Evolutionary conservation across 2,113 vertebrate species (phyloP).

Genomic region (Apeltes quadracus): DNA sequence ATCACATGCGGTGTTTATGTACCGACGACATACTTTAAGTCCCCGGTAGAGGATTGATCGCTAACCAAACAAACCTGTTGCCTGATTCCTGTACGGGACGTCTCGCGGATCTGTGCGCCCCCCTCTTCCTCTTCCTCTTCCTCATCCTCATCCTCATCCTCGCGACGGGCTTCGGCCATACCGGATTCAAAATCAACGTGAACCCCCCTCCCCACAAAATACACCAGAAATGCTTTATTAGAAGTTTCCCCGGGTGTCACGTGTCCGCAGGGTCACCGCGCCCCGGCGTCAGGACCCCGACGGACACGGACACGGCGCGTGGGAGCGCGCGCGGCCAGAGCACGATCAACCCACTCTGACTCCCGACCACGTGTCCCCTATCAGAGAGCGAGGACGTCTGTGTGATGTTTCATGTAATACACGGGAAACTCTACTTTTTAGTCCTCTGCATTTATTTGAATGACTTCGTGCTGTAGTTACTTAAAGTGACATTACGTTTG

Average conservation of each 20-base stretch:
- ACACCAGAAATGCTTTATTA: too few species aligned
- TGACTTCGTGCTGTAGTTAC: background rate
- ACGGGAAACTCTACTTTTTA: background rate
- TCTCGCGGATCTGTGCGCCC: slow-evolving; percentile 78
- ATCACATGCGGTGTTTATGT: background rate
- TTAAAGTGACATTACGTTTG: background rate
- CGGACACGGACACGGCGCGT: too few species aligned
- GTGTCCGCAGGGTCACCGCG: too few species aligned
- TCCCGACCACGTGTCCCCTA: background rate
- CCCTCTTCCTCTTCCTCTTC: too few species aligned
- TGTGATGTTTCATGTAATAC: background rate
- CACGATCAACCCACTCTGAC: background rate
- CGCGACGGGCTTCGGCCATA: slow-evolving; percentile 87
- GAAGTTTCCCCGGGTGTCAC: background rate
- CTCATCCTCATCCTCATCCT: slow-evolving; percentile 83
- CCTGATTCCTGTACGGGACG: slow-evolving; percentile 76
- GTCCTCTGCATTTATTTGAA: background rate
- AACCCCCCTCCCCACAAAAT: too few species aligned
- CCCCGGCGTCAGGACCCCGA: background rate
- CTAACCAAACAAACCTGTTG: slow-evolving; percentile 79
- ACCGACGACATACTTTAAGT: too few species aligned
- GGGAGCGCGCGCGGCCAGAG: too few species aligned
- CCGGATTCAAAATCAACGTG: too few species aligned
- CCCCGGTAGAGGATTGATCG: background rate
- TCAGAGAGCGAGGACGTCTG: background rate